A percentile compares a stretch with the other conserved stretches of the same genome.
Evolutionary conservation across 2,888 invertebrate genomes (phyloP).

Genomic region (Carpatolechia fugitivella): DNA sequence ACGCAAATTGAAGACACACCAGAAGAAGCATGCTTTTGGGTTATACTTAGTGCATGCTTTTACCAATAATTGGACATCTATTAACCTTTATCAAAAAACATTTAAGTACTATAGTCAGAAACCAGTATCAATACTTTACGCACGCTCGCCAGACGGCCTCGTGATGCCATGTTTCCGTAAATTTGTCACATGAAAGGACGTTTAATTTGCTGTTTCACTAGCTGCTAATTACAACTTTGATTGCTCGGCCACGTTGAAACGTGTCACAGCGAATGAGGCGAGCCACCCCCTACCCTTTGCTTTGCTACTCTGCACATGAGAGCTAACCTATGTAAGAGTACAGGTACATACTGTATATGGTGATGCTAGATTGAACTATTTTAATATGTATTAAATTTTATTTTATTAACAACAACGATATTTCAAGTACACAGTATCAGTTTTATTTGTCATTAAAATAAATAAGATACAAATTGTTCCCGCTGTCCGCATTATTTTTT

Average conservation of each 20-base stretch:
- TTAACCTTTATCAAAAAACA: too few relatives aligned
- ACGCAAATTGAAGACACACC: too few relatives aligned
- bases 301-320: background rate
- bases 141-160: background rate
- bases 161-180: slow-evolving; percentile 36
- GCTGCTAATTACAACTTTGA: slow-evolving; percentile 75
- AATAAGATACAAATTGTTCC: too few relatives aligned
- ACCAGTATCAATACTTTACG: background rate
- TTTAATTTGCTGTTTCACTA: slow-evolving; percentile 75
- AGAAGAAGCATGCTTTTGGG: too few relatives aligned
- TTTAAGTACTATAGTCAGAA: too few relatives aligned
- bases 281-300: slow-evolving; percentile 7
- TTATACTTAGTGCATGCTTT: too few relatives aligned
- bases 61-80: too few relatives aligned
- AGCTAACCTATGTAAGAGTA: background rate
- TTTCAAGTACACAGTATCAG: too few relatives aligned
- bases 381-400: too few relatives aligned
- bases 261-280: slow-evolving; percentile 35
- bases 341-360: background rate
- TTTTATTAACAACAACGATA: too few relatives aligned
- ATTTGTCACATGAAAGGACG: slow-evolving; percentile 64
- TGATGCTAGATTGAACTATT: background rate
- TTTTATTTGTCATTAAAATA: too few relatives aligned
- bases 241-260: slow-evolving; percentile 55
- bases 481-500: too few relatives aligned